Percentiles rank a stretch among this genome's conserved stretches.
Evolutionary conservation across 2,113 vertebrate genomes (phyloP).

Genomic region (Kryptolebias marmoratus): DNA sequence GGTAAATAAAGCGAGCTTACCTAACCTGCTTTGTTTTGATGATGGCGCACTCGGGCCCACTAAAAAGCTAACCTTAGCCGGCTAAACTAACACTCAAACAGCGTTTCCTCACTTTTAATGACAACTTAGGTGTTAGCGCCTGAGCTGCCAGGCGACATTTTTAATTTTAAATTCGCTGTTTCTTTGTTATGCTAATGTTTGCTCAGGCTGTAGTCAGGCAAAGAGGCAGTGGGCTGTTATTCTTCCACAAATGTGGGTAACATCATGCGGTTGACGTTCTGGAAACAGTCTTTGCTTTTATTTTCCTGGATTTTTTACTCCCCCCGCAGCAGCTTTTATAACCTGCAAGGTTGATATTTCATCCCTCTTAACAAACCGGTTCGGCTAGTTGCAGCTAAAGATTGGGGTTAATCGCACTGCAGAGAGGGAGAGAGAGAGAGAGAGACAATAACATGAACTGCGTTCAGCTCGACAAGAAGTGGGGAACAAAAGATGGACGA

Average conservation of each 20-base stretch:
- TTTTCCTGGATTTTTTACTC: not conserved
- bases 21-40: slow-evolving; percentile 70
- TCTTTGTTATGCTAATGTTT: not conserved
- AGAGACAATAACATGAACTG: slow-evolving; percentile 35
- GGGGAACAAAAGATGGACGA: slow-evolving; percentile 47
- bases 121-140: fast-evolving
- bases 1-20: slow-evolving; percentile 51
- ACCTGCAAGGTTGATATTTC: not conserved
- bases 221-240: slow-evolving; percentile 1
- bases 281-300: not conserved
- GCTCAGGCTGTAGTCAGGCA: not conserved
- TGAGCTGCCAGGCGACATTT: not conserved
- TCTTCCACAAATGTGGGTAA: not conserved
- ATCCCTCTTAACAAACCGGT: slow-evolving; percentile 14
- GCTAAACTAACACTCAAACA: slow-evolving; percentile 5
- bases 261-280: not conserved
- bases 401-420: slow-evolving; percentile 71
- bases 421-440: slow-evolving; percentile 17
- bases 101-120: not conserved
- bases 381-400: slow-evolving; percentile 30
- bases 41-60: slow-evolving; percentile 79
- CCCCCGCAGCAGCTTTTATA: not conserved
- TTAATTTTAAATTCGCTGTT: too few species aligned
- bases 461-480: slow-evolving; percentile 41
- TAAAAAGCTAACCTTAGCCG: slow-evolving; percentile 57